Base-by-base conservation (phyloP, 1,140 invertebrate species). In the Bombus balteatus region DNA sequence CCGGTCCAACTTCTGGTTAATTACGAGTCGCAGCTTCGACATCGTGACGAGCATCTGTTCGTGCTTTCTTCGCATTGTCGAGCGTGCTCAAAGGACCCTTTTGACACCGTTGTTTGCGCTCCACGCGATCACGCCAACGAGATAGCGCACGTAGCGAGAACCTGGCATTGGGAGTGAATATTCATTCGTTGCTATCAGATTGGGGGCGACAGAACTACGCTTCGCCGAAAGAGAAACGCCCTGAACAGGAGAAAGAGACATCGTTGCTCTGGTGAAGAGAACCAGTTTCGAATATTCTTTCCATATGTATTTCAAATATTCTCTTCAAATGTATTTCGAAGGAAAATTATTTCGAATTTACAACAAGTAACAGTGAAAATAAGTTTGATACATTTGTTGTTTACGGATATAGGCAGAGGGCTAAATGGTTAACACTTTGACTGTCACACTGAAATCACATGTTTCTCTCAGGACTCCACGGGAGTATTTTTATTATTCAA, bases 111-210 rank as follows among this genome's bases (percentile, higher is more conserved):
- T 90, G 89, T 90, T 87, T 65, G 71, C 75, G n/a, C 74, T 15
- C 47, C 66, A 78, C 41, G 70, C 81, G 88, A 85, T 89, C 68
- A 59, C 88, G 70, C 41, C 81, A 62, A 10, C 62, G 66, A 90
- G 89, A 90, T 90, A 90, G 85, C 73, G 87, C 89, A 90, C 89
- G 89, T 81, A 89, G 59, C 80, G 77, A 81, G 87, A 87, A 83
- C 82, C 86, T 71, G 87, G 84, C 88, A 87, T 89, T 81, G 81
- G 34, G 70, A 83, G 81, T 89, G 89, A 89, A 88, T 90, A 90
- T 90, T 90, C 89, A 89, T 90, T 90, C 77, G 76, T 71, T 39
- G 72, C 47, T 89, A 89, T 89, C 88, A 83, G 87, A 89, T 89
- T 74, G 75, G 72, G 39, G 57, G n/a, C 65, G 72, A 43, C 82